Evolutionary conservation across 1,140 invertebrate genomes (phyloP).

Genomic region (Tribolium castaneum): DNA sequence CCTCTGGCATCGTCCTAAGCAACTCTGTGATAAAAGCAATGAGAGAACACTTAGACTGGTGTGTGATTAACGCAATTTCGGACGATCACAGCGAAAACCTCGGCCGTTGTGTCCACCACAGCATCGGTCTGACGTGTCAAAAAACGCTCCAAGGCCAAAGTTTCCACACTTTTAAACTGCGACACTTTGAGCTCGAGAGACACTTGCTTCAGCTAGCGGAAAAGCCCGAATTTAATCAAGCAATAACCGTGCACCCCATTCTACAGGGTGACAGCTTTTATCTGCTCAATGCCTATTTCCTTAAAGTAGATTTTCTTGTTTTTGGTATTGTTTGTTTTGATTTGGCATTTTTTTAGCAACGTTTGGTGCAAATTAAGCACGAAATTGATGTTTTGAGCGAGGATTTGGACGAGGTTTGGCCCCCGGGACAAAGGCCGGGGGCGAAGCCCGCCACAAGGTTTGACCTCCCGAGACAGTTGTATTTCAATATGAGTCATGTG

Average conservation of each 20-base stretch:
- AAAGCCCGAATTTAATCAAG: slow-evolving; percentile 68
- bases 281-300: slow-evolving; percentile 77
- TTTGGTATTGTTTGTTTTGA: no score
- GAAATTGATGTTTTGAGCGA: slow-evolving; percentile 66
- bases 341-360: slow-evolving; percentile 61
- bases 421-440: slow-evolving; percentile 78
- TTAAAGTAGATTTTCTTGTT: slow-evolving; percentile 65
- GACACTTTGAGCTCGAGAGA: slow-evolving; percentile 67
- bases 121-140: slow-evolving; percentile 72
- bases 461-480: slow-evolving; percentile 86
- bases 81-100: slow-evolving; percentile 84
- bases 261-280: slow-evolving; percentile 73
- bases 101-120: slow-evolving; percentile 82
- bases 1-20: slow-evolving; percentile 80
- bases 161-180: slow-evolving; percentile 64
- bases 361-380: slow-evolving; percentile 66
- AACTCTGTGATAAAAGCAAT: slow-evolving; percentile 81
- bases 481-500: slow-evolving; percentile 86
- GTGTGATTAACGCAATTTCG: slow-evolving; percentile 84
- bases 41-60: slow-evolving; percentile 83
- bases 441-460: slow-evolving; percentile 81
- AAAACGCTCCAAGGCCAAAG: slow-evolving; percentile 64
- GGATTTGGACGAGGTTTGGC: slow-evolving; percentile 74
- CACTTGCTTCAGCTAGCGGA: slow-evolving; percentile 64
- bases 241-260: slow-evolving; percentile 75